Base-by-base conservation (phyloP, 2,888 invertebrate genomes). In the Hipparchia sbordonii region DNA sequence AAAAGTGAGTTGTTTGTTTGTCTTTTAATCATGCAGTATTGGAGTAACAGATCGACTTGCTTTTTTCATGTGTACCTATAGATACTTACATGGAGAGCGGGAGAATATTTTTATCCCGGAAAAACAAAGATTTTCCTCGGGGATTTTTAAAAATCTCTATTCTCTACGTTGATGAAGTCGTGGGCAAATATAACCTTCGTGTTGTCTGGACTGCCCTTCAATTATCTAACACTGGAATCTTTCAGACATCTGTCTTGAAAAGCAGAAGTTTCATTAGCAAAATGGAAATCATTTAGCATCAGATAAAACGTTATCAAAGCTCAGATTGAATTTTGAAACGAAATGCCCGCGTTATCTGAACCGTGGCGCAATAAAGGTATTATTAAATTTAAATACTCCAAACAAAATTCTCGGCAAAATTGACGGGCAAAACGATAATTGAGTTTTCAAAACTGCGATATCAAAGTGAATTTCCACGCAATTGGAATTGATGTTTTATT, bases 301-400 rank as follows among this genome's bases (percentile, higher is more conserved):
- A 33, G 61, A 61, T 52, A 45, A 69, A 69, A 69, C 52, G 52
- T 69, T 69, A 61, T 51, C 61, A 46, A 61, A 69, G 52, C 61
- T 51, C 69, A 69, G 69, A 61, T 69, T 69, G 69, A 52, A 69
- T 61, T 60, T 69, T 61, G 69, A 69, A 67, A 67, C 57, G 69
- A 69, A 69, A 61, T 8, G 48, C 61, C 51, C 69, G 45, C 57
- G 60, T 69, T 69, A 69, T 69, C 69, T 69, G 69, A 69, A 61
- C 69, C 69, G 61, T 61, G 52, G 69, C 52, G 69, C 61, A 69
- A 69, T 69, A 69, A 69, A 69, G 69, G 69, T 61, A 61, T 61
- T 69, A 69, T 69, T 69, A 69, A 69, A 69, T 69, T 69, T 69
- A 61, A 69, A 69, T 69, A 69, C 69, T 61, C 69, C 69, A 60